Evolutionary conservation across 2,797 vertebrate species (phyloP).

Genomic region (Chelon auratus): DNA sequence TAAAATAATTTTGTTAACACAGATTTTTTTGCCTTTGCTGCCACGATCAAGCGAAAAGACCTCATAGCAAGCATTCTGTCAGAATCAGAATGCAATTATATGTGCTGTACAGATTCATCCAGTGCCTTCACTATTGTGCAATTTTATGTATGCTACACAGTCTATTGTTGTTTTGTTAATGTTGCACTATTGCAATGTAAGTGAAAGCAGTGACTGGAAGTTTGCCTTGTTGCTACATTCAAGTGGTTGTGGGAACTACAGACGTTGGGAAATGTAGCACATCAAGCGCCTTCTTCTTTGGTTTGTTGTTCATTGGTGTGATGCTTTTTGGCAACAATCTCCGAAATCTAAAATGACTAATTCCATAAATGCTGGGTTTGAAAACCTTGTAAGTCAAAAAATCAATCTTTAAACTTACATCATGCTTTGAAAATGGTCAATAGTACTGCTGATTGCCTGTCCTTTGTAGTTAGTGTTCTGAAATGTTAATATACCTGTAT

Average conservation of each 20-base stretch:
- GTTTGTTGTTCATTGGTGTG: neutral
- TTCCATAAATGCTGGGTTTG: neutral
- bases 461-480: neutral
- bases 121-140: neutral
- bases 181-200: neutral
- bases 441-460: neutral
- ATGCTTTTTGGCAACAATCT: neutral
- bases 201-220: neutral
- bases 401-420: neutral
- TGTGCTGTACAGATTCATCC: neutral
- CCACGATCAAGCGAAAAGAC: neutral
- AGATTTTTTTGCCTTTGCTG: neutral
- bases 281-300: neutral
- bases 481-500: constrained; percentile 88
- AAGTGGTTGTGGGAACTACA: neutral
- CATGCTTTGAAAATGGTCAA: neutral
- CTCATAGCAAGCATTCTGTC: neutral
- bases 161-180: neutral
- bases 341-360: neutral
- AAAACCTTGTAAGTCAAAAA: neutral
- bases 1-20: neutral
- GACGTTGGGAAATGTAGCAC: neutral
- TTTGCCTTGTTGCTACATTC: neutral
- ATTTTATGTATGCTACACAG: neutral
- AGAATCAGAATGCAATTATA: neutral